These are phyloP conservation scores for Diorhabda sublineata DNA, from an alignment of 1,140 invertebrate genomes.

Conservation along the genomic window DNA sequence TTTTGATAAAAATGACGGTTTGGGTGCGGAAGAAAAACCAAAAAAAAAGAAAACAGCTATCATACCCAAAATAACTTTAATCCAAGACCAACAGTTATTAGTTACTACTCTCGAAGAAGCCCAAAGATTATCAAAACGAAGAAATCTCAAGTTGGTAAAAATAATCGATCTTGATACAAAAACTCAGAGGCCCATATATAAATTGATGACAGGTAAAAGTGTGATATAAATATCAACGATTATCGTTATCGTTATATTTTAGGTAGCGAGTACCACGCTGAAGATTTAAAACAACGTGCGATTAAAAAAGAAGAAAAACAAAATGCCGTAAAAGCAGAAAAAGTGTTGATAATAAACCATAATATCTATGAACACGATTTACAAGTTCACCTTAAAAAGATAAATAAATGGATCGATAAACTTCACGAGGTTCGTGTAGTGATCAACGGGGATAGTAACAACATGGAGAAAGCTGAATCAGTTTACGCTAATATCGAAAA, in stretches of 20 bases:
- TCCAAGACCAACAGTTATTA: slow-evolving; percentile 34
- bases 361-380: slow-evolving; percentile 64
- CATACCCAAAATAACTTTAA: slow-evolving; percentile 43
- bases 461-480: slow-evolving; percentile 49
- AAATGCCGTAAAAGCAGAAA: slow-evolving; percentile 51
- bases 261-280: slow-evolving; percentile 38
- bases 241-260: neutral
- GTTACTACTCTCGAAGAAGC: slow-evolving; percentile 52
- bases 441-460: slow-evolving; percentile 51
- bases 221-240: neutral
- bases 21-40: slow-evolving; percentile 12
- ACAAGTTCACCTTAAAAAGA: slow-evolving; percentile 56
- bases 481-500: slow-evolving; percentile 53
- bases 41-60: slow-evolving; percentile 36
- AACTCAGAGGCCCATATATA: slow-evolving; percentile 58
- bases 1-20: neutral
- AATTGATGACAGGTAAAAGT: slow-evolving; percentile 48
- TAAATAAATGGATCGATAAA: slow-evolving; percentile 60
- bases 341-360: slow-evolving; percentile 56
- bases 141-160: slow-evolving; percentile 62
- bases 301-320: slow-evolving; percentile 35
- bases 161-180: slow-evolving; percentile 59
- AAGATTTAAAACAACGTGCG: slow-evolving; percentile 46
- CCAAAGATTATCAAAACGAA: slow-evolving; percentile 56
- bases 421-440: slow-evolving; percentile 57